phyloP scores from a whole-genome alignment of 1,140 invertebrate species.

The Lasioglossum baleicum region DNA sequence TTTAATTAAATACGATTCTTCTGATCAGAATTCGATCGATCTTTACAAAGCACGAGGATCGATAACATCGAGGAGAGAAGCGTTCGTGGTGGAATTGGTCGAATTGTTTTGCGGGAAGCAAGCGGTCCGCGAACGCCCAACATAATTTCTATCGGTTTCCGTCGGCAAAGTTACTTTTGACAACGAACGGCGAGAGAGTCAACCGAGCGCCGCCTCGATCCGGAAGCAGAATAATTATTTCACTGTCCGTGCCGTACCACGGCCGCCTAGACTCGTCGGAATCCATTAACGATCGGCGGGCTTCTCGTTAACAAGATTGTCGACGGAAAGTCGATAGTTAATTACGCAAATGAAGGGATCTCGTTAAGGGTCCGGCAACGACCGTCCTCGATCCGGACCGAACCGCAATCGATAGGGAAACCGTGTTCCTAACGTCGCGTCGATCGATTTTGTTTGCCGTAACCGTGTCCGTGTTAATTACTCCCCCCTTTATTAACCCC shows the following conservation, averaged over 20 bases:
- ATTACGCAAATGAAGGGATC: constrained; percentile 62
- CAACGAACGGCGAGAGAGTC: background rate
- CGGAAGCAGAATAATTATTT: constrained; percentile 47
- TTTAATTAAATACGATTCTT: too few relatives aligned
- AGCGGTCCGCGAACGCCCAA: background rate
- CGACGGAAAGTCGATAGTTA: constrained; percentile 64
- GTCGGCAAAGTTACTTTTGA: background rate
- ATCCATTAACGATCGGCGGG: constrained; percentile 56
- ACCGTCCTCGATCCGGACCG: constrained; percentile 8
- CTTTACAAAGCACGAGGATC: background rate
- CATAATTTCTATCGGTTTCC: constrained; percentile 4
- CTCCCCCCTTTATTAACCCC: background rate
- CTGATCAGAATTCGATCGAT: background rate
- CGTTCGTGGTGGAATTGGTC: background rate
- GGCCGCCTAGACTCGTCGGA: constrained; percentile 30
- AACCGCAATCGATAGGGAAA: constrained; percentile 18
- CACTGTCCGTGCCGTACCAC: constrained; percentile 19
- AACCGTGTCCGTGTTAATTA: background rate
- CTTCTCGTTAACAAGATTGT: constrained; percentile 57
- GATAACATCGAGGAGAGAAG: background rate
- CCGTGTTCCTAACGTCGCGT: background rate
- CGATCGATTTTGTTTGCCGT: background rate
- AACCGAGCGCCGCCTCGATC: background rate
- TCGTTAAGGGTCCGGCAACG: constrained; percentile 39
- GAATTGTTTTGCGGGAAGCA: background rate